phyloP scores from a whole-genome alignment of 2,888 invertebrate genomes.

The Automeris io region DNA sequence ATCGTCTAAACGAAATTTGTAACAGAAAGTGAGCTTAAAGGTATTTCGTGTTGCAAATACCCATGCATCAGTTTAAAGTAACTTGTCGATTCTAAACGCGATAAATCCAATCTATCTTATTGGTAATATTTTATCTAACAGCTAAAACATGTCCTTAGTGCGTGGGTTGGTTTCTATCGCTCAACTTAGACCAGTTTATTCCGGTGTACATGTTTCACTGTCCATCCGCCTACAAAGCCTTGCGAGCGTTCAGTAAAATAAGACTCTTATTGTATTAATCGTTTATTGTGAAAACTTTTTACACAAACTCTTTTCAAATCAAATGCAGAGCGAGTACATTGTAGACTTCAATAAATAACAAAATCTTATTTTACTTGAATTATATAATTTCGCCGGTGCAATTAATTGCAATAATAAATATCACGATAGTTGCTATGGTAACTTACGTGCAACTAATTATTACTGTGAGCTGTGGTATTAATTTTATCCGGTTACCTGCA shows the following conservation, averaged over 20 bases:
- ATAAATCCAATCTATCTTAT: constrained; percentile 58
- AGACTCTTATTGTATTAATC: too few relatives aligned
- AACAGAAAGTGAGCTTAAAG: too few relatives aligned
- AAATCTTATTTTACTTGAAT: too few relatives aligned
- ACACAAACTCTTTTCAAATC: too few relatives aligned
- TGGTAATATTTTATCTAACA: constrained; percentile 35
- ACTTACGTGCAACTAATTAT: neutral
- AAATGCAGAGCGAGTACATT: too few relatives aligned
- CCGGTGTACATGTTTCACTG: constrained; percentile 18
- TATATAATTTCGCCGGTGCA: too few relatives aligned
- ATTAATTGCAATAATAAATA: too few relatives aligned
- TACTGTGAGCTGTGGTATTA: neutral
- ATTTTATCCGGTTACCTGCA: neutral
- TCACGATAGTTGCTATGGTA: constrained; percentile 3
- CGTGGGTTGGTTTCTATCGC: constrained; percentile 35
- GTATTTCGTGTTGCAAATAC: neutral
- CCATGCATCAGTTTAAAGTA: constrained; percentile 37
- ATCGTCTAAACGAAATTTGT: too few relatives aligned
- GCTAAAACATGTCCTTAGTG: constrained; percentile 28
- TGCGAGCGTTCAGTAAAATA: constrained; percentile 21
- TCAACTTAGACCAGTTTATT: constrained; percentile 22
- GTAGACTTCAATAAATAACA: too few relatives aligned
- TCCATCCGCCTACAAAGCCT: constrained; percentile 25
- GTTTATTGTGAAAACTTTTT: too few relatives aligned
- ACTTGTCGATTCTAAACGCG: constrained; percentile 43